These are phyloP conservation scores for Malthinus seriepunctatus DNA, from an alignment of 2,888 invertebrate genomes.

Conservation along the genomic window DNA sequence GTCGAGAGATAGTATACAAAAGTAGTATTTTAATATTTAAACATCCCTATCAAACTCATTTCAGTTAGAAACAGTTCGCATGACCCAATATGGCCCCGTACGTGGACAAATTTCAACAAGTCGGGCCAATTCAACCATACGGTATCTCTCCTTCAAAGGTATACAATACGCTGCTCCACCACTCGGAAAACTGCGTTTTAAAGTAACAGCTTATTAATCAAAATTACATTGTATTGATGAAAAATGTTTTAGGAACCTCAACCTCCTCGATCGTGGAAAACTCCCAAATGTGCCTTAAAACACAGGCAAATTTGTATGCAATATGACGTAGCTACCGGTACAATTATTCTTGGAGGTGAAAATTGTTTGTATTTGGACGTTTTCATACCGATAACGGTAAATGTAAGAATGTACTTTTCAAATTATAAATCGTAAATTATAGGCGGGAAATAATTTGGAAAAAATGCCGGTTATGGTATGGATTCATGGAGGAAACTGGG, in stretches of 20 bases:
- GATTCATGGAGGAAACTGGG: conserved; percentile 7
- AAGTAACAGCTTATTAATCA: too few species aligned
- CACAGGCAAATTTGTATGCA: neutral
- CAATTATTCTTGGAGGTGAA: neutral
- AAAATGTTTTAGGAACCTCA: neutral
- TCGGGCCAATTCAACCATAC: neutral
- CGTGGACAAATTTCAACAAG: too few species aligned
- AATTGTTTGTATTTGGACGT: too few species aligned
- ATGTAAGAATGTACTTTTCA: too few species aligned
- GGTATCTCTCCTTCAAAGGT: conserved; percentile 5
- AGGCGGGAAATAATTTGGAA: conserved; percentile 3
- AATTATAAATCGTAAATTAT: too few species aligned
- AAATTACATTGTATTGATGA: neutral
- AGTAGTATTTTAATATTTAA: too few species aligned
- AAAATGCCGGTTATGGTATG: conserved; percentile 5
- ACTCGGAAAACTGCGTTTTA: too few species aligned
- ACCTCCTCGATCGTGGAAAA: neutral
- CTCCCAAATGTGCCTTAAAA: neutral
- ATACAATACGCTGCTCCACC: conserved; percentile 1
- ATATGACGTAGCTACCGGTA: neutral
- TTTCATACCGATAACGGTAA: neutral
- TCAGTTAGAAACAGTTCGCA: neutral
- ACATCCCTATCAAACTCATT: too few species aligned
- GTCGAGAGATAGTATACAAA: too few species aligned
- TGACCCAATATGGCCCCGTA: too few species aligned